These are phyloP conservation scores for Labrus mixtus DNA, from an alignment of 2,113 vertebrate genomes.

Conservation along the genomic window DNA sequence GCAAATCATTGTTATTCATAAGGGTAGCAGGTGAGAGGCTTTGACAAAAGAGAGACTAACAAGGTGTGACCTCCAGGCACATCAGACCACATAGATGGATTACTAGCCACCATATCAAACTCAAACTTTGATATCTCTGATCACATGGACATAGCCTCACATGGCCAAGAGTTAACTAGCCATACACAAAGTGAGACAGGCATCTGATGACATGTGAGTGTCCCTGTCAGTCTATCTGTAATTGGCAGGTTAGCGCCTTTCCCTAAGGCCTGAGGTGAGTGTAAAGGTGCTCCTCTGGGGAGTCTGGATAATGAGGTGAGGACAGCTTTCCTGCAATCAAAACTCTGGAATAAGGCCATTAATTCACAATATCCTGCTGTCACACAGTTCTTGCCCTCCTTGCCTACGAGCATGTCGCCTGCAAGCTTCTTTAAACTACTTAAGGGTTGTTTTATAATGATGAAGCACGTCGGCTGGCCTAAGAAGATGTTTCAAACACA, in stretches of 20 bases:
- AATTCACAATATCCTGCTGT: slow-evolving; percentile 54
- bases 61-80: not conserved
- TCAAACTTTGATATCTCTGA: slow-evolving; percentile 47
- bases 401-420: slow-evolving; percentile 7
- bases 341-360: slow-evolving; percentile 45
- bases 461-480: not conserved
- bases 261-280: slow-evolving; percentile 74
- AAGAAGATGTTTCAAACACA: not conserved
- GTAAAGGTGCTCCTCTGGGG: slow-evolving; percentile 62
- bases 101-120: slow-evolving; percentile 40
- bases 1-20: not conserved
- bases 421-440: slow-evolving; percentile 14
- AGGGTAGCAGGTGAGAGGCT: slow-evolving; percentile 24
- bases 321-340: slow-evolving; percentile 56
- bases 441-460: slow-evolving; percentile 9
- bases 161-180: slow-evolving; percentile 3
- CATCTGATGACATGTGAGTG: slow-evolving; percentile 57
- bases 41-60: not conserved
- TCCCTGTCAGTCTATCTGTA: slow-evolving; percentile 50
- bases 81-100: not conserved
- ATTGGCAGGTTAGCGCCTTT: slow-evolving; percentile 60
- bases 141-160: slow-evolving; percentile 15
- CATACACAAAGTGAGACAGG: slow-evolving; percentile 44
- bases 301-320: slow-evolving; percentile 70
- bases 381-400: slow-evolving; percentile 30